A percentile compares a stretch with the other conserved stretches of the same genome.
phyloP scores from a whole-genome alignment of 2,888 invertebrate genomes.

The Dermolepida albohirtum region DNA sequence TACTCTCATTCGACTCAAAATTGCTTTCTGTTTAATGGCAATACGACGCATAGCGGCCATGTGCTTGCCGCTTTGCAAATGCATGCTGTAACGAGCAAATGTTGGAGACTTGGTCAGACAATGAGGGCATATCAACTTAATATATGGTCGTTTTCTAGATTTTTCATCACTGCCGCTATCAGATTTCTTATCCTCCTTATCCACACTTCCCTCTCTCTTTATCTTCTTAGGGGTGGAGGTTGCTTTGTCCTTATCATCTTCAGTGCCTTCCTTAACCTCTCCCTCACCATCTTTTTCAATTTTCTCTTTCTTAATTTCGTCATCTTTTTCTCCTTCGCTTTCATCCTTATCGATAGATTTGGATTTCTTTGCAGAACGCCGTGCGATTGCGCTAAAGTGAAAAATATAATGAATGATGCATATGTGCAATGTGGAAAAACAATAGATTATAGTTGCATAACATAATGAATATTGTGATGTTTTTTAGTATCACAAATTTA shows the following conservation, averaged over 20 bases:
- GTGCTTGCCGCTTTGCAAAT: conserved; percentile 79
- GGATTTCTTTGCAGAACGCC: conserved; percentile 50
- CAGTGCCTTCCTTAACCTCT: conserved; percentile 46
- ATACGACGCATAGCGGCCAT: conserved; percentile 79
- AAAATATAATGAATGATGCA: conserved; percentile 44
- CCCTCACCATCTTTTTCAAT: conserved; percentile 54
- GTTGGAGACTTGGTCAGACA: conserved; percentile 81
- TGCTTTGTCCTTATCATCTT: conserved; percentile 58
- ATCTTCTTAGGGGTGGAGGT: conserved; percentile 61
- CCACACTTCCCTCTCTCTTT: conserved; percentile 69
- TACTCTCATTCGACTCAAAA: conserved; percentile 81
- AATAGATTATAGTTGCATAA: conserved; percentile 20
- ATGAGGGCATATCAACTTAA: conserved; percentile 82
- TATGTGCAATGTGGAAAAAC: conserved; percentile 15
- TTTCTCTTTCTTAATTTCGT: conserved; percentile 65
- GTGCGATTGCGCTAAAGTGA: conserved; percentile 55
- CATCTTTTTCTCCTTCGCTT: conserved; percentile 59
- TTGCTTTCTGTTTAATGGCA: conserved; percentile 79
- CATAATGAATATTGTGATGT: not conserved
- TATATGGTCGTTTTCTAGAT: conserved; percentile 66
- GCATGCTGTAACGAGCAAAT: conserved; percentile 80
- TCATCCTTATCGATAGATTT: conserved; percentile 50
- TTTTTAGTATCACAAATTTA: no score
- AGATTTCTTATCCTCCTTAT: conserved; percentile 69
- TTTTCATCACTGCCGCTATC: conserved; percentile 61